Percentiles rank a stretch among this genome's conserved stretches.
phyloP scores from a whole-genome alignment of 1,140 invertebrate genomes.

The Hylaeus volcanicus region DNA sequence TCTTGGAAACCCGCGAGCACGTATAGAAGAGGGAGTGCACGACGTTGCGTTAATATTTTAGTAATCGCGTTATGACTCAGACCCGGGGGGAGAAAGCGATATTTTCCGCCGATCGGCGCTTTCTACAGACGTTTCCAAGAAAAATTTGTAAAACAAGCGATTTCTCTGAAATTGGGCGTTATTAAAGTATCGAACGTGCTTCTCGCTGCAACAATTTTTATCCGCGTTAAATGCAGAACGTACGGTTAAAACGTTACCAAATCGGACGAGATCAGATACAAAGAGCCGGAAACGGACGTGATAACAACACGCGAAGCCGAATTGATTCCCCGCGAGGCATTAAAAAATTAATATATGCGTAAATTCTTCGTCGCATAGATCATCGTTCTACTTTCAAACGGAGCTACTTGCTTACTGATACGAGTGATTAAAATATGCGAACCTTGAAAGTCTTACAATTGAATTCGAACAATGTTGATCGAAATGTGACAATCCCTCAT shows the following conservation, averaged over 20 bases:
- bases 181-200: neutral
- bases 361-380: conserved; percentile 28
- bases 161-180: neutral
- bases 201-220: neutral
- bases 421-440: neutral
- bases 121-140: neutral
- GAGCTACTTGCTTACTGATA: conserved; percentile 2
- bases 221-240: neutral
- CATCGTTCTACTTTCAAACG: conserved; percentile 33
- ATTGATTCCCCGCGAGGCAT: conserved; percentile 7
- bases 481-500: no score
- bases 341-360: conserved; percentile 18
- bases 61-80: conserved; percentile 31
- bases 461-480: neutral
- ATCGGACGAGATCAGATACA: conserved; percentile 19
- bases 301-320: conserved; percentile 12
- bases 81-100: conserved; percentile 4
- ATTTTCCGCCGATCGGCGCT: neutral
- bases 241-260: neutral
- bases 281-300: conserved; percentile 38
- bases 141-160: conserved; percentile 1
- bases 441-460: neutral
- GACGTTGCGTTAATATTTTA: conserved; percentile 34
- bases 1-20: neutral
- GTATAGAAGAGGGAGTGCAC: neutral